A percentile compares a stretch with the other conserved stretches of the same genome.
Conservation (phyloP, 2,797 vertebrate species). For the Acrossocheilus fasciatus region DNA sequence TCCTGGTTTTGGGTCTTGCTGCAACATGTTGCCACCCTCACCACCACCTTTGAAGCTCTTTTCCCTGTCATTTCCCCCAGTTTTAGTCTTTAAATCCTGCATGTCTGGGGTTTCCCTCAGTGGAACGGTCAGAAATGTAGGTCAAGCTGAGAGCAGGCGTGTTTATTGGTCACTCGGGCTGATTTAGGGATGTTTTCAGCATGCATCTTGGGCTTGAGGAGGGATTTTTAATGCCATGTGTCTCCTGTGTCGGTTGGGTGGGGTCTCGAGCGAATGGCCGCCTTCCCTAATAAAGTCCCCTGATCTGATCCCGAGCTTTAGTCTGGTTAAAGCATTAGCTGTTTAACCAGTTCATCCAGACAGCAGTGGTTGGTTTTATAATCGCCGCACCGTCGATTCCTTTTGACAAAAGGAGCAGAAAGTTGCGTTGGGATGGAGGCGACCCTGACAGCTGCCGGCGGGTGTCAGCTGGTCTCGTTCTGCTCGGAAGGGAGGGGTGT, state of each 20-base stretch:
- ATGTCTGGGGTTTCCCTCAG: conserved; percentile 14
- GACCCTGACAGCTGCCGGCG: conserved; percentile 78
- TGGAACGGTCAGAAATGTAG: conserved; percentile 36
- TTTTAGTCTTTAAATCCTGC: neutral
- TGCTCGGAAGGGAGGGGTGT: neutral
- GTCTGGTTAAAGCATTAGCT: conserved; percentile 76
- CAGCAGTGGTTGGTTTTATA: conserved; percentile 26
- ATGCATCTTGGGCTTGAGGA: conserved; percentile 6
- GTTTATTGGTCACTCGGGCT: conserved; percentile 21
- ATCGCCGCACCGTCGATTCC: conserved; percentile 50
- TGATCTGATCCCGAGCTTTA: conserved; percentile 76
- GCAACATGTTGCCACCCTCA: conserved; percentile 35
- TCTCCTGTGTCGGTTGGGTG: conserved; percentile 71
- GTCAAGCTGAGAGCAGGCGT: conserved; percentile 20
- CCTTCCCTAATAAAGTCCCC: conserved; percentile 63
- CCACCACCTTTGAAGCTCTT: neutral
- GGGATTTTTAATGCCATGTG: conserved; percentile 39
- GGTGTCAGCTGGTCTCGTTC: conserved; percentile 74
- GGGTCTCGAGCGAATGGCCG: conserved; percentile 75
- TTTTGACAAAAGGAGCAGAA: conserved; percentile 19
- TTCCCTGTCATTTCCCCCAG: neutral
- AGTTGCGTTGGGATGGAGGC: conserved; percentile 66
- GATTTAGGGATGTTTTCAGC: neutral
- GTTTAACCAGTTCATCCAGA: conserved; percentile 25
- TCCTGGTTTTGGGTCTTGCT: neutral